phyloP scores from a whole-genome alignment of 2,888 invertebrate genomes.

The Latrodectus elegans region DNA sequence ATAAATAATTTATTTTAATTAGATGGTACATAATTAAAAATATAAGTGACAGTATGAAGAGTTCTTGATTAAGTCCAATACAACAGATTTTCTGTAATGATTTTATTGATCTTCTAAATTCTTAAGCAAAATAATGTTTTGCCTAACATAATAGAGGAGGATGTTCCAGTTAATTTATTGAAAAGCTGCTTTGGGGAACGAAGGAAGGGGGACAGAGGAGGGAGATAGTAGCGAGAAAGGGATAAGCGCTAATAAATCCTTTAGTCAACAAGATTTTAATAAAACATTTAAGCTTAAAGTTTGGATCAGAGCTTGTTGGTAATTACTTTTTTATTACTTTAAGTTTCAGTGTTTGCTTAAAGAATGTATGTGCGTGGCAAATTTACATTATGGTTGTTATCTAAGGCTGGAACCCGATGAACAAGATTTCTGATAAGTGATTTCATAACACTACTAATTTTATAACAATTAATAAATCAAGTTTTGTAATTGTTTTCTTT shows the following conservation, averaged over 20 bases:
- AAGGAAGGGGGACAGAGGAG: not conserved
- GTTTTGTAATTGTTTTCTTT: no score
- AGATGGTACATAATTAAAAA: no score
- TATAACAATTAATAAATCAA: no score
- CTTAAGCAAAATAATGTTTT: no score
- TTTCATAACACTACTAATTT: no score
- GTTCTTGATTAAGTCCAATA: no score
- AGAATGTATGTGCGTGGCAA: not conserved
- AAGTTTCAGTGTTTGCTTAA: not conserved
- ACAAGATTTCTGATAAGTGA: no score
- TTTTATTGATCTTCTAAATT: no score
- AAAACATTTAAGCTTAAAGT: not conserved
- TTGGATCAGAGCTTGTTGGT: not conserved
- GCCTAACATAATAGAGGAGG: not conserved
- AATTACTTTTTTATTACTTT: not conserved
- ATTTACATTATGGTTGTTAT: not conserved
- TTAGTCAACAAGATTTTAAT: conserved; percentile 1
- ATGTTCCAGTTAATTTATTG: not conserved
- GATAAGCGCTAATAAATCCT: conserved; percentile 2
- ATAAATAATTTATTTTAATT: no score
- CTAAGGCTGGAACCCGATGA: not conserved
- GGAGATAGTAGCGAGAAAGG: not conserved
- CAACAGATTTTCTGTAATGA: no score
- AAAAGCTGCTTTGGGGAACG: not conserved
- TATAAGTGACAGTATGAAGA: no score